Evolutionary conservation across 37 sponge, comb jelly and placozoan genomes (phyloP).

Genomic region (Aphrocallistes beatrix): DNA sequence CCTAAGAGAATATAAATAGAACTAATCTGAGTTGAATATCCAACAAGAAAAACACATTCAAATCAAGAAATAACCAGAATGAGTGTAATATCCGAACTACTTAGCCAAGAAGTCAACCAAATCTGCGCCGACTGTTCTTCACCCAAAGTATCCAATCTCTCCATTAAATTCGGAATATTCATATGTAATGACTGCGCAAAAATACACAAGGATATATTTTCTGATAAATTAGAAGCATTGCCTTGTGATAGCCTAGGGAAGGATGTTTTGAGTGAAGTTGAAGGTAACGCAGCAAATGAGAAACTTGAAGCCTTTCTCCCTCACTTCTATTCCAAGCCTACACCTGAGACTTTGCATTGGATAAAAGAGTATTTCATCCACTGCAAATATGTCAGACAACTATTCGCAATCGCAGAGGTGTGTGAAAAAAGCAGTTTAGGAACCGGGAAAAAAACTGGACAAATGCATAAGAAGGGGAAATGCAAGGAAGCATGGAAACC

Average conservation of each 20-base stretch:
- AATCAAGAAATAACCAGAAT: too few relatives aligned
- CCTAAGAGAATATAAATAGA: too few relatives aligned
- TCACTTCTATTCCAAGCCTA: conserved; percentile 1
- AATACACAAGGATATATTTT: not conserved
- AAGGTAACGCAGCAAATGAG: not conserved
- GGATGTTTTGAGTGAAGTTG: not conserved
- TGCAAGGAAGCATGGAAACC: not conserved
- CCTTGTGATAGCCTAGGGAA: not conserved
- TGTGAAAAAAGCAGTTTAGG: not conserved
- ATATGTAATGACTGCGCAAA: not conserved
- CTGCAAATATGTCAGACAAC: not conserved
- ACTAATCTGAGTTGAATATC: too few relatives aligned
- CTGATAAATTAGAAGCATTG: not conserved
- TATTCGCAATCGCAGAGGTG: not conserved
- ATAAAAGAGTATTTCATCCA: not conserved
- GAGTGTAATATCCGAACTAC: not conserved
- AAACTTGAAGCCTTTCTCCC: not conserved
- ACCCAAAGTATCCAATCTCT: not conserved
- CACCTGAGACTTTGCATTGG: not conserved
- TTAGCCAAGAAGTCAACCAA: not conserved
- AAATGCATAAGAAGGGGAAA: conserved; percentile 12
- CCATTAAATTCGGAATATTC: not conserved
- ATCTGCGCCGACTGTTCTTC: not conserved
- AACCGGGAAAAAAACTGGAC: not conserved
- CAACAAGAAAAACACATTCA: too few relatives aligned